phyloP scores from a whole-genome alignment of 2,888 invertebrate species.

The Thyatira batis region DNA sequence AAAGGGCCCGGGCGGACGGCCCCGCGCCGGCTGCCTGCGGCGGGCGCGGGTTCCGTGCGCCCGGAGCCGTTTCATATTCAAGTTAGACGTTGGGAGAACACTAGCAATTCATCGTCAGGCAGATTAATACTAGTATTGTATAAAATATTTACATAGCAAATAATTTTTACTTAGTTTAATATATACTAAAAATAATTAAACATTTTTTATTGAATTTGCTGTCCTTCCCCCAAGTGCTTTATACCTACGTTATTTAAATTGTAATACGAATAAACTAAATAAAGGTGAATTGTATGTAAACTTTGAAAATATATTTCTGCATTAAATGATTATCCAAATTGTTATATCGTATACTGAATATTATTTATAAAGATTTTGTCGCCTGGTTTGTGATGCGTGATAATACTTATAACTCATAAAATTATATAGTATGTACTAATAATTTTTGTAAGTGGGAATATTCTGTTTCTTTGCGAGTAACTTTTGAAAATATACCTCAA shows the following conservation, averaged over 20 bases:
- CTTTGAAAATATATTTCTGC: conserved; percentile 76
- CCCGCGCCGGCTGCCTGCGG: conserved; percentile 76
- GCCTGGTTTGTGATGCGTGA: conserved; percentile 54
- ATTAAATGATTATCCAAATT: conserved; percentile 74
- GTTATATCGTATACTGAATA: conserved; percentile 69
- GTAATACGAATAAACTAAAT: conserved; percentile 79
- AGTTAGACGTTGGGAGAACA: conserved; percentile 73
- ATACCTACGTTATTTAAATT: conserved; percentile 82
- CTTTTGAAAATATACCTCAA: conserved; percentile 31
- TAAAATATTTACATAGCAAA: conserved; percentile 82
- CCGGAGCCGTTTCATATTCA: conserved; percentile 64
- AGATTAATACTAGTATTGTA: conserved; percentile 80
- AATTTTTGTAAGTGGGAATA: conserved; percentile 24
- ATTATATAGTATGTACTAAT: not conserved
- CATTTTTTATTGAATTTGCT: conserved; percentile 83
- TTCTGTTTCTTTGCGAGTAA: conserved; percentile 29
- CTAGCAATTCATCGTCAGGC: conserved; percentile 77
- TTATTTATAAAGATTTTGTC: conserved; percentile 69
- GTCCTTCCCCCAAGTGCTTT: conserved; percentile 84
- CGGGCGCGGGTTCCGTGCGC: conserved; percentile 32
- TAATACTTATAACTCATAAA: conserved; percentile 7
- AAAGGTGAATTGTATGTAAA: conserved; percentile 78
- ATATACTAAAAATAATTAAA: conserved; percentile 78
- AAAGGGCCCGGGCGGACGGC: conserved; percentile 29
- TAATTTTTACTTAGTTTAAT: conserved; percentile 82